Conservation (phyloP, 2,888 invertebrate genomes). For the Coenonympha arcania region DNA sequence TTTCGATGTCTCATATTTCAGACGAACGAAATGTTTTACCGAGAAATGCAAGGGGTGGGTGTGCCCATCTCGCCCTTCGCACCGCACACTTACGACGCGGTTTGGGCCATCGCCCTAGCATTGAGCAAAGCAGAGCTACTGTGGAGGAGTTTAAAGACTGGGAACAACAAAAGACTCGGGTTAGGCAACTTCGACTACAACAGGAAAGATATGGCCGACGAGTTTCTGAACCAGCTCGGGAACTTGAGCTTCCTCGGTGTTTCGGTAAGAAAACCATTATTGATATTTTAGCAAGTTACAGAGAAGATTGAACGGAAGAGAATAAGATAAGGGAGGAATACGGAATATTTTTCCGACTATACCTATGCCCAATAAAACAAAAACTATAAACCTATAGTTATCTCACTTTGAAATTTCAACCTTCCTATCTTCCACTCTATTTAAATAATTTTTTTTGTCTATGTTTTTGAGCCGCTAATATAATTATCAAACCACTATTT, state of each 20-base stretch:
- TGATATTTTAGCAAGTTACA: no score
- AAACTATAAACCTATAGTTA: no score
- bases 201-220: constrained; percentile 80
- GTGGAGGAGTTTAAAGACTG: constrained; percentile 57
- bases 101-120: constrained; percentile 90
- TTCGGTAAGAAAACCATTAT: constrained; percentile 85
- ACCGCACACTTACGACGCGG: constrained; percentile 89
- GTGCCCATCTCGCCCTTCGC: constrained; percentile 79
- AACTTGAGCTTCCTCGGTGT: constrained; percentile 86
- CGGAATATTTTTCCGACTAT: no score
- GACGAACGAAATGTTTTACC: constrained; percentile 78
- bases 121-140: constrained; percentile 77
- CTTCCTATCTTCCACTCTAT: no score
- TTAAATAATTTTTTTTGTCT: no score
- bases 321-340: no score
- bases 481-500: no score
- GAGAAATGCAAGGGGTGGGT: constrained; percentile 71
- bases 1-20: no score
- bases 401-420: no score
- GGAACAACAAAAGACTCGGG: constrained; percentile 41
- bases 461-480: no score
- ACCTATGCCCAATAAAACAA: neutral
- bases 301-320: neutral
- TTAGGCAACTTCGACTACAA: constrained; percentile 82
- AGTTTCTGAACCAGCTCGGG: constrained; percentile 81